These are phyloP conservation scores for Chanos chanos DNA, from an alignment of 2,797 vertebrate genomes.

Conservation along the genomic window DNA sequence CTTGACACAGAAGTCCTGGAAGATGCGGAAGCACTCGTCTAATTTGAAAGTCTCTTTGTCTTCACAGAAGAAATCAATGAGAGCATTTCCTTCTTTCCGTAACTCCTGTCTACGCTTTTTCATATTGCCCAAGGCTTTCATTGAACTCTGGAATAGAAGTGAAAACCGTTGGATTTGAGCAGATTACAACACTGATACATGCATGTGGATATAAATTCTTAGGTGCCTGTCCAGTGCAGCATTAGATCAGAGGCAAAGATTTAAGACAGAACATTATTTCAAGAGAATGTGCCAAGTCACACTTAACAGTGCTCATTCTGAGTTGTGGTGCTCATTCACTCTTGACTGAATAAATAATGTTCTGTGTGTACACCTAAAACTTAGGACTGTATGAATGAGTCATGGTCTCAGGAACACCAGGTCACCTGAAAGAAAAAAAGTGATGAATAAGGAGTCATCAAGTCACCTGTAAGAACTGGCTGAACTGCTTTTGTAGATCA, in stretches of 20 bases:
- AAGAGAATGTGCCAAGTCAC: no score
- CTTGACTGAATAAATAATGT: no score
- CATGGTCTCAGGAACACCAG: no score
- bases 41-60: conserved; percentile 85
- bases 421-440: conserved; percentile 79
- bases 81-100: conserved; percentile 68
- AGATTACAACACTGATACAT: no score
- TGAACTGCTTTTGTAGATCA: conserved; percentile 81
- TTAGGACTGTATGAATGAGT: not conserved
- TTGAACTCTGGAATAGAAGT: conserved; percentile 59
- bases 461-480: conserved; percentile 82
- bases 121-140: conserved; percentile 72
- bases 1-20: conserved; percentile 81
- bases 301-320: no score
- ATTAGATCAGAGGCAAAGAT: no score
- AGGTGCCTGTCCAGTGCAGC: no score
- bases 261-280: no score
- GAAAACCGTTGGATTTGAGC: no score
- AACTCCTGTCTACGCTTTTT: conserved; percentile 67
- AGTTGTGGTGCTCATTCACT: no score
- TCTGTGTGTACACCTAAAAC: not conserved
- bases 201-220: no score
- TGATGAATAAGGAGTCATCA: no score
- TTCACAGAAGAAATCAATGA: conserved; percentile 95
- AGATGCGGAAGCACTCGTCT: conserved; percentile 88